Conservation (phyloP, 2,797 vertebrate genomes). For the Poeciliopsis presidionis region DNA sequence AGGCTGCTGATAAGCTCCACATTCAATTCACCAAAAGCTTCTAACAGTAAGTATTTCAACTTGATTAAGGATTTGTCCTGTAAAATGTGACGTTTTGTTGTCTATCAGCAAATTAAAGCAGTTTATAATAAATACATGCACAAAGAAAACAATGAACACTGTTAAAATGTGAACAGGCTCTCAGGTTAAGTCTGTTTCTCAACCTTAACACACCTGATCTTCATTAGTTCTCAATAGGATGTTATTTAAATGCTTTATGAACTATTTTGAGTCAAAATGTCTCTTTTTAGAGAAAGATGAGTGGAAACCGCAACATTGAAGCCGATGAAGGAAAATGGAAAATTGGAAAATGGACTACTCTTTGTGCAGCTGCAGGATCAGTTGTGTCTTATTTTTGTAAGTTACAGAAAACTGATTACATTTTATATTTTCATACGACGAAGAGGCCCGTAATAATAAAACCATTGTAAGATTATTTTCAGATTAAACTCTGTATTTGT, state of each 20-base stretch:
- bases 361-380: not conserved
- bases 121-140: not conserved
- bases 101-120: not conserved
- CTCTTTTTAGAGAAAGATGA: slow-evolving; percentile 2
- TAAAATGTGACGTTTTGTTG: not conserved
- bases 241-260: not conserved
- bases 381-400: not conserved
- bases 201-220: not conserved
- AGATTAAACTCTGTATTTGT: not conserved
- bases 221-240: not conserved
- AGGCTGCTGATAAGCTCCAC: not conserved
- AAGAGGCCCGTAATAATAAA: not conserved
- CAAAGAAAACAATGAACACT: not conserved
- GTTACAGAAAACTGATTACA: not conserved
- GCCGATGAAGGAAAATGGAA: not conserved
- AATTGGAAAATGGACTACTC: not conserved
- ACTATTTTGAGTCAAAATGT: not conserved
- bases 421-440: not conserved
- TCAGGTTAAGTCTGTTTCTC: no score
- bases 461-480: not conserved
- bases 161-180: no score
- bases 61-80: no score
- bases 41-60: not conserved
- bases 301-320: not conserved
- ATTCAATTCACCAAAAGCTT: not conserved